phyloP scores from a whole-genome alignment of 92 coral and sea anemone genomes.

The Ricordea florida region DNA sequence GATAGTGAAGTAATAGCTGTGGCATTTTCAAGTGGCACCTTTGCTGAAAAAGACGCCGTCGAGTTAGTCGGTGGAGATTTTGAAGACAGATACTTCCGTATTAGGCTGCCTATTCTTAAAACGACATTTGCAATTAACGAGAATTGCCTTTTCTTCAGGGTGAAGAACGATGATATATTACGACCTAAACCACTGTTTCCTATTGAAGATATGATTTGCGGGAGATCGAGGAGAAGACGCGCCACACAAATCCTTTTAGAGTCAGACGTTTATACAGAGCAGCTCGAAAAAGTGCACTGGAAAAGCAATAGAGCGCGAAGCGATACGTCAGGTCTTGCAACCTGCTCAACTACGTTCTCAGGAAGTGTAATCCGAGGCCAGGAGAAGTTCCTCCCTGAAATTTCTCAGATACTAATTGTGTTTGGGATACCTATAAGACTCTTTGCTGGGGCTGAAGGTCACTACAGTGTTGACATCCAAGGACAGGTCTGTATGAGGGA shows the following conservation, averaged over 20 bases:
- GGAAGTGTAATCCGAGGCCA: conserved; percentile 52
- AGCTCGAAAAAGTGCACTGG: conserved; percentile 74
- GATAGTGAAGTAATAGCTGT: conserved; percentile 55
- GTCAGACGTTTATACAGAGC: conserved; percentile 81
- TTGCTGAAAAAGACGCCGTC: conserved; percentile 80
- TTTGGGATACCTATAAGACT: conserved; percentile 82
- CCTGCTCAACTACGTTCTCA: conserved; percentile 60
- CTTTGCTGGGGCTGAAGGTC: conserved; percentile 86
- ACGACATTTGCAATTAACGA: conserved; percentile 82
- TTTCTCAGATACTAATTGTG: conserved; percentile 60
- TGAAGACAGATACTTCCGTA: conserved; percentile 91
- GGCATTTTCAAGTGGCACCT: conserved; percentile 92
- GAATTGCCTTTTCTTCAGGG: conserved; percentile 78
- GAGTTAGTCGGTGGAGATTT: conserved; percentile 90
- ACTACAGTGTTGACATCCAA: conserved; percentile 79
- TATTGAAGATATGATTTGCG: conserved; percentile 77
- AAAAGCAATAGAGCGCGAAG: conserved; percentile 59
- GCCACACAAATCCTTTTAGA: conserved; percentile 72
- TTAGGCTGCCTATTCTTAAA: conserved; percentile 82
- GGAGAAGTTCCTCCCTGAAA: conserved; percentile 74
- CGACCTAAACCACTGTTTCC: conserved; percentile 78
- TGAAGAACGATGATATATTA: conserved; percentile 65
- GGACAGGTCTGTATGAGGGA: conserved; percentile 82
- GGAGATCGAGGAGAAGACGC: conserved; percentile 75
- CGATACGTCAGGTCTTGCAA: conserved; percentile 46